Evolutionary conservation across 2,113 vertebrate species (phyloP).

Genomic region (Okapia johnstoni): DNA sequence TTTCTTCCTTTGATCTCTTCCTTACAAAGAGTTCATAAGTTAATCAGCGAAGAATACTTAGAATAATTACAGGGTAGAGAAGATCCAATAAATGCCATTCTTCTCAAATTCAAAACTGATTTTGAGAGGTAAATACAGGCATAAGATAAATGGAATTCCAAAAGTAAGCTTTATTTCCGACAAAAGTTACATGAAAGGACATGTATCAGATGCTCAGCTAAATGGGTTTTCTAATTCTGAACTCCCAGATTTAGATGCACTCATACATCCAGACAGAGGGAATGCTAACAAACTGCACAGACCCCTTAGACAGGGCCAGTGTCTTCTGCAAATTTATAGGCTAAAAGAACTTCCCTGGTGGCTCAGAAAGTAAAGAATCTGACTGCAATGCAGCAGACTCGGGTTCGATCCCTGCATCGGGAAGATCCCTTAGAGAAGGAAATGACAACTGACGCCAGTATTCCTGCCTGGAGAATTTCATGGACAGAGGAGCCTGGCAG

Average conservation of each 20-base stretch:
- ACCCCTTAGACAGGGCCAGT: too few relatives aligned
- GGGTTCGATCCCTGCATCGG: fast-evolving
- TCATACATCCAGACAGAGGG: background rate
- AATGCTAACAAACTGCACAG: background rate
- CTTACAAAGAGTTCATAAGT: background rate
- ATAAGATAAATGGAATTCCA: background rate
- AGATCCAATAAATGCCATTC: background rate
- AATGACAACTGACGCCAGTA: background rate
- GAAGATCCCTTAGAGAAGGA: background rate
- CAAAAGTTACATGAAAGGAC: background rate
- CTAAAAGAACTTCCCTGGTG: background rate
- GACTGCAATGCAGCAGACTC: background rate
- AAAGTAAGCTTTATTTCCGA: background rate
- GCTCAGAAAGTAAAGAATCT: background rate
- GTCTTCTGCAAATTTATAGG: background rate
- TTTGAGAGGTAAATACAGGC: background rate
- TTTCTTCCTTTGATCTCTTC: background rate
- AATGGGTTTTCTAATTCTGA: background rate
- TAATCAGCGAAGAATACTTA: background rate
- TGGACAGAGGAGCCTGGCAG: background rate
- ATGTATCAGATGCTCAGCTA: background rate
- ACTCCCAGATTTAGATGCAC: background rate
- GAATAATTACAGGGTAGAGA: background rate
- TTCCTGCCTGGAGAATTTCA: background rate
- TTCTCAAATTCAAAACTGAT: background rate